Percentiles rank a stretch among this genome's conserved stretches.
Evolutionary conservation across 2,797 vertebrate species (phyloP).

Genomic region (Labeo calbasu): DNA sequence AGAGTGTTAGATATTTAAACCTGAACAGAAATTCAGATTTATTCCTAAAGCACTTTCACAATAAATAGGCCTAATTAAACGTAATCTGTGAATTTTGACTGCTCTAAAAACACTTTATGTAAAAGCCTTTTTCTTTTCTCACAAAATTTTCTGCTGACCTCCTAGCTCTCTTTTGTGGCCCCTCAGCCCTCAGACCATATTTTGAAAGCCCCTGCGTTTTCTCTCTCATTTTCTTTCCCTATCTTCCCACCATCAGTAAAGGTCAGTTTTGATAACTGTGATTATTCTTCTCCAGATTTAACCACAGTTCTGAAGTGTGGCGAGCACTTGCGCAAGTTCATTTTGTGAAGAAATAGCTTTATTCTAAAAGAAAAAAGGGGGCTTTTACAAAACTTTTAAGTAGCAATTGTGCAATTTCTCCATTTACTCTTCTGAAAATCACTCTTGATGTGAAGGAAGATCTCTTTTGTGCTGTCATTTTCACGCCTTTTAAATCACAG

Average conservation of each 20-base stretch:
- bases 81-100: background rate
- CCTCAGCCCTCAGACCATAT: background rate
- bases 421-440: slow-evolving; percentile 58
- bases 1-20: background rate
- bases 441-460: slow-evolving; percentile 41
- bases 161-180: background rate
- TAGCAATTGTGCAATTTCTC: slow-evolving; percentile 53
- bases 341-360: slow-evolving; percentile 24
- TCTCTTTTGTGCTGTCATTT: slow-evolving; percentile 53
- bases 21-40: background rate
- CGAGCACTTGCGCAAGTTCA: background rate
- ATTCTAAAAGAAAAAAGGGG: background rate
- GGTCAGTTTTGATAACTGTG: slow-evolving; percentile 72
- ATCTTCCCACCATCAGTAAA: slow-evolving; percentile 59
- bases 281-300: slow-evolving; percentile 70
- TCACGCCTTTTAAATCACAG: slow-evolving; percentile 65
- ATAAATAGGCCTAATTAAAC: background rate
- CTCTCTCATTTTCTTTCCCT: slow-evolving; percentile 25
- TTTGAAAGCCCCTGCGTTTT: background rate
- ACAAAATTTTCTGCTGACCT: background rate
- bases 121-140: background rate
- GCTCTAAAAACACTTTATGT: background rate
- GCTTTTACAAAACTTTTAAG: slow-evolving; percentile 46
- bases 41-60: background rate
- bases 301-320: slow-evolving; percentile 28